Evolutionary conservation across 2,797 vertebrate species (phyloP).

Genomic region (Rhynchotus rufescens): DNA sequence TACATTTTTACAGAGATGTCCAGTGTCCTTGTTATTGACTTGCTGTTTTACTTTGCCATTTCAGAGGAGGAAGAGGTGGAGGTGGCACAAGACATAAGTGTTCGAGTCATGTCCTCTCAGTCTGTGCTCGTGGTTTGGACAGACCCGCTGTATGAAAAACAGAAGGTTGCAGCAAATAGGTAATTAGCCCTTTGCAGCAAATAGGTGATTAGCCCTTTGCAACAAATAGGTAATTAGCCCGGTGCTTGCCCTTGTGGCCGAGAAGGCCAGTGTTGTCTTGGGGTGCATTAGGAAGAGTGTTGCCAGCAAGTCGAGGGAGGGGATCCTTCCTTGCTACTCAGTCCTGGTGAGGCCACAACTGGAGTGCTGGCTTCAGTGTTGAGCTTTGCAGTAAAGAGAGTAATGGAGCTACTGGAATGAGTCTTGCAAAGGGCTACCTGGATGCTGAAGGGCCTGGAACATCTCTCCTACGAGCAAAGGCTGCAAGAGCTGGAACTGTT

Average conservation of each 20-base stretch:
- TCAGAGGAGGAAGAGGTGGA: conserved; percentile 89
- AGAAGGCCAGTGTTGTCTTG: no score
- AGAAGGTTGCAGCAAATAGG: conserved; percentile 41
- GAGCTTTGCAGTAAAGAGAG: no score
- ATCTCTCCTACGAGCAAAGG: no score
- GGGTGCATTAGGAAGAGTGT: no score
- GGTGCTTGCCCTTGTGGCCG: neutral
- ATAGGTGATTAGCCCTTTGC: conserved; percentile 68
- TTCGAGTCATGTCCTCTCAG: conserved; percentile 94
- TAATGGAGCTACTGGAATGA: no score
- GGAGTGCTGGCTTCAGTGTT: no score
- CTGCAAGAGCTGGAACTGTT: no score
- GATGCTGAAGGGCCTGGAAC: no score
- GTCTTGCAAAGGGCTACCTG: no score
- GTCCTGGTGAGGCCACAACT: no score
- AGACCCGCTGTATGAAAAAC: conserved; percentile 89
- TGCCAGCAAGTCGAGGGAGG: no score
- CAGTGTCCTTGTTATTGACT: neutral
- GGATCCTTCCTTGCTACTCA: no score
- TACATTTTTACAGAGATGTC: neutral
- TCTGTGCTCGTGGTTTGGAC: conserved; percentile 95
- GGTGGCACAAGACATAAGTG: conserved; percentile 88
- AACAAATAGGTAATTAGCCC: conserved; percentile 71
- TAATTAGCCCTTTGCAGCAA: neutral
- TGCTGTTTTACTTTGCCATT: conserved; percentile 45